Evolutionary conservation across 2,797 vertebrate species (phyloP).

Genomic region (Florisuga fusca): DNA sequence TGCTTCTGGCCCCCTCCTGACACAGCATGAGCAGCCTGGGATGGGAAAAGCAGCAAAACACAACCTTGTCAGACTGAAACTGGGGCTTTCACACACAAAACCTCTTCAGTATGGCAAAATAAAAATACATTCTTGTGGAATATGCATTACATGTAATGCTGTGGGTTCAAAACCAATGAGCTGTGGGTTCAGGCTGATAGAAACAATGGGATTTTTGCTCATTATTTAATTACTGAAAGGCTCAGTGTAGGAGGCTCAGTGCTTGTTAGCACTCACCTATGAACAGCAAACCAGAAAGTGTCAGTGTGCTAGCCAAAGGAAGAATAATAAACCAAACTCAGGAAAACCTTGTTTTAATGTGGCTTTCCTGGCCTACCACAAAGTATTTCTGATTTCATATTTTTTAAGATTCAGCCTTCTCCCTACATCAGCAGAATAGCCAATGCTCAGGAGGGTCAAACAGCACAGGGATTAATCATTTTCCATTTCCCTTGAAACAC

Average conservation of each 20-base stretch:
- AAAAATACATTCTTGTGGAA: neutral
- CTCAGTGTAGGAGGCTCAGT: neutral
- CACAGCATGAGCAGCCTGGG: neutral
- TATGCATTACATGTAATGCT: neutral
- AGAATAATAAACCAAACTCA: neutral
- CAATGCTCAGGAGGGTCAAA: neutral
- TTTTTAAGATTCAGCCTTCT: neutral
- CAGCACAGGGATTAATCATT: neutral
- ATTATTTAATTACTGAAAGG: neutral
- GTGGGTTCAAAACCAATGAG: neutral
- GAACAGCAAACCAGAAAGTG: slow-evolving; percentile 15
- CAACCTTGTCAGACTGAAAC: neutral
- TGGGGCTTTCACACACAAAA: neutral
- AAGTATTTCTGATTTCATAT: neutral
- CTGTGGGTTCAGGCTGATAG: neutral
- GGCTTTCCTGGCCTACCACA: neutral
- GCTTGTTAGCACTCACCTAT: neutral
- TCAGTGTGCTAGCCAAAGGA: neutral
- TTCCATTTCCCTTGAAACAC: neutral
- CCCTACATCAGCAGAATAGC: neutral
- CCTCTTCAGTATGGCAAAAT: neutral
- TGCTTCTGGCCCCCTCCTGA: neutral
- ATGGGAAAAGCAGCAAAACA: neutral
- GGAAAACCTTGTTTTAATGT: neutral
- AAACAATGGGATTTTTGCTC: neutral